Evolutionary conservation across 92 coral and sea anemone genomes (phyloP).

Genomic region (Heteractis magnifica): DNA sequence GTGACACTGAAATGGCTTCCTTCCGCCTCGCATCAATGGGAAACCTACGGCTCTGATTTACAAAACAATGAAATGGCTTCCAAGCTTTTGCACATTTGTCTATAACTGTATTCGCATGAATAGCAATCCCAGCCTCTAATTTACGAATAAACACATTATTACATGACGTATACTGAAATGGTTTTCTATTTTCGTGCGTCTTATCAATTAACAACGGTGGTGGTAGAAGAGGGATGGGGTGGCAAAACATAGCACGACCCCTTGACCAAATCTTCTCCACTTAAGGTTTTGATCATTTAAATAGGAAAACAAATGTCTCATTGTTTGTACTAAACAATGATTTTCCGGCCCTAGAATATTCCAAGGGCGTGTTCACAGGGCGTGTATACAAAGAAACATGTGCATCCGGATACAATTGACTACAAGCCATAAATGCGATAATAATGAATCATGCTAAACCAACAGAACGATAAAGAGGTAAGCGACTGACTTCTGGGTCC

Average conservation of each 20-base stretch:
- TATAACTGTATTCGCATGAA: no score
- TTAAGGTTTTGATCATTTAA: neutral
- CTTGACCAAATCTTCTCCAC: neutral
- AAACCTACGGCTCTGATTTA: neutral
- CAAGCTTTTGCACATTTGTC: no score
- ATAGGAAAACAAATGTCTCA: neutral
- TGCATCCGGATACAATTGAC: neutral
- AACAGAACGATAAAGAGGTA: no score
- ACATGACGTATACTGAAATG: neutral
- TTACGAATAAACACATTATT: no score
- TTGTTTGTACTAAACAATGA: no score
- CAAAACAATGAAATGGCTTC: neutral
- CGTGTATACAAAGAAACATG: neutral
- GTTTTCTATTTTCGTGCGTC: neutral
- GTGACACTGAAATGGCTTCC: neutral
- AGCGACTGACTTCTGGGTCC: no score
- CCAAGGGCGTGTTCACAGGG: neutral
- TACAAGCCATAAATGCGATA: no score
- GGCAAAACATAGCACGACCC: neutral
- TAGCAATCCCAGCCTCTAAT: no score
- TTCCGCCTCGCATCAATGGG: neutral
- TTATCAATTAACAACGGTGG: neutral
- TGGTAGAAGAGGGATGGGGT: neutral
- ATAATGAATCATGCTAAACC: no score
- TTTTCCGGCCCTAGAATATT: neutral